Base-by-base conservation (phyloP, 2,797 vertebrate genomes). In the Pseudomugil gertrudae region DNA sequence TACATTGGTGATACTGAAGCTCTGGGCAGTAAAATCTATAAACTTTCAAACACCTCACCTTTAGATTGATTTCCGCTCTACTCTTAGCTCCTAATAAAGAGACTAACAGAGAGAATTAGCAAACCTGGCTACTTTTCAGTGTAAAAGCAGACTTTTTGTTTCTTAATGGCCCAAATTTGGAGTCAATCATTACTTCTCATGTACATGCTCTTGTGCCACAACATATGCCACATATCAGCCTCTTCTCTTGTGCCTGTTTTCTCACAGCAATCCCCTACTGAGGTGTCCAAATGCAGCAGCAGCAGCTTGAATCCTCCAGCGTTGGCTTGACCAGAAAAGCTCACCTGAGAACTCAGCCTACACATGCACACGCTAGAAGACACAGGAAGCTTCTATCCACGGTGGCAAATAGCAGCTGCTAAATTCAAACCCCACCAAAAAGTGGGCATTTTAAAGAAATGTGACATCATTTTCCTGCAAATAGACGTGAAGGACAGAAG, bases 291-390 rank as follows among this genome's bases (percentile, higher is more conserved):
- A 43, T 63, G 14, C 52, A 32, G 69, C n/a, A 32, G 69, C n/a
- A 65, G 72, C 51, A 70, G 64, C 74, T 75, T 40, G 29, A 60
- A 62, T 63, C 67, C 66, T 76, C 27, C 36, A 61, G 23, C 63
- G 52, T 67, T 66, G 63, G 61, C 45, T 75, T 27, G 66, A 72
- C 78, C 63, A 53, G 58, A 78, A 70, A 52, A 54, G 69, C 85
- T 88, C 85, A 88, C 83, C 83, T 82, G 84, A 85, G 69, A 67
- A 55, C 69, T 57, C 63, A 71, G 63, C 70, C 45, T 14, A 53
- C 58, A 57, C 54, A 65, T 57, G 57, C 51, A 43, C 52, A 35
- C 59, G 61, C 63, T 29, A 40, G 48, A 29, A 53, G 66, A 73
- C 76, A 78, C 76, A 68, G 73, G 58, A 79, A 75, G 68, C 72